Evolutionary conservation across 2,797 vertebrate species (phyloP), one percentile per base, ranked within the genome.

Genomic region (Diglossa cyanea): DNA sequence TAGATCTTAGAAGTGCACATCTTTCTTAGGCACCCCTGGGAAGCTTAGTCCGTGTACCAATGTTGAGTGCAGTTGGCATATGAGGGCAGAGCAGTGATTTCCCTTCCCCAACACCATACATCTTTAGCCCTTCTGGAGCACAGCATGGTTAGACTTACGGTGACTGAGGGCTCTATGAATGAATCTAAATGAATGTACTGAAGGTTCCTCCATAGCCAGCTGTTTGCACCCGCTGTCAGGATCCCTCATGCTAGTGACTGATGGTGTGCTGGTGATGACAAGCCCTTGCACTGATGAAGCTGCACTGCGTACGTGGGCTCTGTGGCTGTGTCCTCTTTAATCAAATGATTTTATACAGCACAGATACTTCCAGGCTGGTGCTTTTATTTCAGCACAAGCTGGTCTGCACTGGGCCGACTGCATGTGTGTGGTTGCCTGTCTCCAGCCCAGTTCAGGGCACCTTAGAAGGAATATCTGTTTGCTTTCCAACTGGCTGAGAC

Each of bases 401-500:
- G 77, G 47, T 71, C 78, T 82, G 50, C 37, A 14, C 7, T 81
- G 60, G 62, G 25, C 28, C 10, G 11, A 35, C 35, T 35, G 35
- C 35, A 35, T 10, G 37, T 63, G 12, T 75, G 75, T 78, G 72
- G 21, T 35, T 89, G 67, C 37, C 28, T 26, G 14, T 88, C 66
- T 96, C 51, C 55, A 88, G 58, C 61, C 42, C 58, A 55, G 89
- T 73, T 53, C 73, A 76, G 70, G 62, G 80, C 44, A 86, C 74
- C 91, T 91, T 55, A 73, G 73, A 60, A 94, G 51, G 85, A 86
- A 48, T 87, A 93, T 75, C 61, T 89, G 18, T 50, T 80, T 86
- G 51, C 24, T 19, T 93, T 96, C 85, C 87, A 93, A 13, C 87
- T 75, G 79, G 60, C 66, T 94, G 76, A 91, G 89, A 80, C 68